These are phyloP conservation scores for Isotomurus palustris DNA, from an alignment of 2,888 invertebrate species.

Conservation along the genomic window DNA sequence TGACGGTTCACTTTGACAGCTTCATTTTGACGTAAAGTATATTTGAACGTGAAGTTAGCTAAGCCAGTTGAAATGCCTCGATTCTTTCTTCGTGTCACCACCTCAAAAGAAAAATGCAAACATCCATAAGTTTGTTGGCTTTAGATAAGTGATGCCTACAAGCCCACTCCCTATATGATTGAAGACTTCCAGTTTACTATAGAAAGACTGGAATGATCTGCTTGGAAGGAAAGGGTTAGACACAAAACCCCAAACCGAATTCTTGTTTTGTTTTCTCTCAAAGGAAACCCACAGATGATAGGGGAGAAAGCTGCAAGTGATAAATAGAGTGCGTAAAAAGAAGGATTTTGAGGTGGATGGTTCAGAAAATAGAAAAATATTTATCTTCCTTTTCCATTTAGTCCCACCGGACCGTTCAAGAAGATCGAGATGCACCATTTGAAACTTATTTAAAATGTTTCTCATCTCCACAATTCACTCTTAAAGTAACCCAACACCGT, in stretches of 20 bases:
- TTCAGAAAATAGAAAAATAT: conserved; percentile 8
- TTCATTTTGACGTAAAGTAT: too few relatives aligned
- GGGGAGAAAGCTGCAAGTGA: not conserved
- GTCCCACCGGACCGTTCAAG: not conserved
- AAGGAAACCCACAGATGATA: not conserved
- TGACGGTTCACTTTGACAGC: too few relatives aligned
- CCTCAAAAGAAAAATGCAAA: not conserved
- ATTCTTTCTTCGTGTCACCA: too few relatives aligned
- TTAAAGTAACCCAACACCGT: too few relatives aligned
- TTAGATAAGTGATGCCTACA: too few relatives aligned
- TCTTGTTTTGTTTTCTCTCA: conserved; percentile 5
- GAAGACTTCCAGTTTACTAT: too few relatives aligned
- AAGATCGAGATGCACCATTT: not conserved
- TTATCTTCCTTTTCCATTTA: not conserved
- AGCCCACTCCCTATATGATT: too few relatives aligned
- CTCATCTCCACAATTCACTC: too few relatives aligned
- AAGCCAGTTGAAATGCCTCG: too few relatives aligned
- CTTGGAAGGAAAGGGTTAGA: too few relatives aligned
- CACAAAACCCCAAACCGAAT: not conserved
- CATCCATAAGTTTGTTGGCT: conserved; percentile 1
- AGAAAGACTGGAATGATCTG: too few relatives aligned
- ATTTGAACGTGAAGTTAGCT: not conserved
- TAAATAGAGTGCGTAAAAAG: conserved; percentile 4
- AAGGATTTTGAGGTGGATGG: conserved; percentile 3
- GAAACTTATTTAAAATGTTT: too few relatives aligned